phyloP scores from a whole-genome alignment of 2,113 vertebrate genomes.

The Petrocephalus microphthalmus region DNA sequence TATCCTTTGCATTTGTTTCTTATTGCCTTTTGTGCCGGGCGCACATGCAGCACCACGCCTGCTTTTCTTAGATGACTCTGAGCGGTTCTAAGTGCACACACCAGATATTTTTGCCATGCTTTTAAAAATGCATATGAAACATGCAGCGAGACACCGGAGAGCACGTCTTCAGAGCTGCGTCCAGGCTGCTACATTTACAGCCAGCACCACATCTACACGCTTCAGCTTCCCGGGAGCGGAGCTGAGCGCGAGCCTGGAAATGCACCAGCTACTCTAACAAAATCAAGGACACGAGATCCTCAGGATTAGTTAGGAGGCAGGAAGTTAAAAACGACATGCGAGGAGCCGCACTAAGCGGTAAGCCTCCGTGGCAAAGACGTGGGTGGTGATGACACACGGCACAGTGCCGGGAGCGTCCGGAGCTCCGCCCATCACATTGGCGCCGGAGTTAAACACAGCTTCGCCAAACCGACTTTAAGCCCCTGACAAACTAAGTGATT shows the following conservation, averaged over 20 bases:
- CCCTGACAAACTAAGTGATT: conserved; percentile 31
- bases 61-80: neutral
- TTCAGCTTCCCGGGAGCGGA: neutral
- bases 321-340: conserved; percentile 26
- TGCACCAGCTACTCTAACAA: conserved; percentile 22
- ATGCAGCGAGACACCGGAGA: neutral
- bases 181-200: neutral
- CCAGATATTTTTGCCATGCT: neutral
- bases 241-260: conserved; percentile 18
- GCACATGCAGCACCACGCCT: neutral
- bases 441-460: conserved; percentile 7
- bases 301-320: conserved; percentile 25
- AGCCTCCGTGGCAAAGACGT: conserved; percentile 25
- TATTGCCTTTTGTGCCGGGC: neutral
- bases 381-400: conserved; percentile 22
- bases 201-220: neutral
- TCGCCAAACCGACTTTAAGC: conserved; percentile 21
- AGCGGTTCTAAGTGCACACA: neutral
- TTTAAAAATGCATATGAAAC: neutral
- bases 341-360: conserved; percentile 24
- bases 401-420: conserved; percentile 23
- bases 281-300: conserved; percentile 6
- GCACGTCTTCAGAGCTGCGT: neutral
- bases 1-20: neutral
- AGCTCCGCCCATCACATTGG: conserved; percentile 23